phyloP scores from a whole-genome alignment of 2,113 vertebrate species.

The Setophaga coronata region DNA sequence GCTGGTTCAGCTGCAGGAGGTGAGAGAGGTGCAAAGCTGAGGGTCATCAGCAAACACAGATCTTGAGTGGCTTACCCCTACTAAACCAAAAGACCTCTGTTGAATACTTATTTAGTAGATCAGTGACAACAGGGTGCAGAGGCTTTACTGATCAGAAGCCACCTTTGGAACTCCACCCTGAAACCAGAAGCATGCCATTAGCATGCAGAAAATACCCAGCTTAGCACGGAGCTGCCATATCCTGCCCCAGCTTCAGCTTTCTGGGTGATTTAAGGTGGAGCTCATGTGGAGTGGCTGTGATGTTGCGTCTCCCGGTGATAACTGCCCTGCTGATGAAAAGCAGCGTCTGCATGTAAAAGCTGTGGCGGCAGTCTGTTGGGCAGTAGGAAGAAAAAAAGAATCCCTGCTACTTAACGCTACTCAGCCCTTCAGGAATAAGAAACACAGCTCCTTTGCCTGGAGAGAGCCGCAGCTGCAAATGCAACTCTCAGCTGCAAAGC shows the following conservation, averaged over 20 bases:
- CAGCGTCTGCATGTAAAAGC: neutral
- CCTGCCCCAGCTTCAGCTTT: neutral
- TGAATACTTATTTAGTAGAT: neutral
- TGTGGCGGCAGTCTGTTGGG: neutral
- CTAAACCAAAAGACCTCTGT: neutral
- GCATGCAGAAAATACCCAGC: neutral
- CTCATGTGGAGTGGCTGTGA: neutral
- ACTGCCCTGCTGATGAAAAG: neutral
- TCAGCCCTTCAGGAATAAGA: neutral
- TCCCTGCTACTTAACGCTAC: neutral
- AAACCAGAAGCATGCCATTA: neutral
- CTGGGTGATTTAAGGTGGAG: slow-evolving; percentile 28
- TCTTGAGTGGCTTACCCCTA: neutral
- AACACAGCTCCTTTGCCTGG: neutral
- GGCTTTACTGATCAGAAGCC: neutral
- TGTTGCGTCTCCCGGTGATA: neutral
- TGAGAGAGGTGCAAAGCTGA: neutral
- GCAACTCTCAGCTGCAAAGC: neutral
- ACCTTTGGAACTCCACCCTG: slow-evolving; percentile 7
- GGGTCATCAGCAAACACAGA: neutral
- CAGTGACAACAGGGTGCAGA: neutral
- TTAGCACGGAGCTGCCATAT: neutral
- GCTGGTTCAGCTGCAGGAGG: neutral
- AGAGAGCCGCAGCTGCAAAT: neutral
- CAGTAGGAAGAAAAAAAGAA: neutral